Conservation (phyloP, 2,888 invertebrate genomes). For the Stenodera caucasica region DNA sequence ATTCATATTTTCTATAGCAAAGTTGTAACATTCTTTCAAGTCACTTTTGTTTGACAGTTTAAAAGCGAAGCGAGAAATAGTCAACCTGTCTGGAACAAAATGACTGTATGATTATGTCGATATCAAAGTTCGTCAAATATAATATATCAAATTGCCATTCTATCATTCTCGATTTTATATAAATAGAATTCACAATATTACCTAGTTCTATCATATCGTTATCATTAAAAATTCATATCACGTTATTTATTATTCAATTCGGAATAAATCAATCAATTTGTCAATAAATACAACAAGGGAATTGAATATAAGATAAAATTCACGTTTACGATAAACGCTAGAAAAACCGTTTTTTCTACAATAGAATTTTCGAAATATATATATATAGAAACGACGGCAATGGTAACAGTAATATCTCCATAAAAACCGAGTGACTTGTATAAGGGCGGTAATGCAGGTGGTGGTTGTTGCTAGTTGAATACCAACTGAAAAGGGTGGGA, state of each 20-base stretch:
- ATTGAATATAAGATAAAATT: background rate
- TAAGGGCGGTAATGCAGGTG: slow-evolving; percentile 4
- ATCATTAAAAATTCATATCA: background rate
- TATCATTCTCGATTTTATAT: background rate
- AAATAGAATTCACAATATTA: too few species aligned
- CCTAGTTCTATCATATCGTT: too few species aligned
- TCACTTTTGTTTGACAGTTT: slow-evolving; percentile 6
- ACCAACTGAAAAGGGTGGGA: too few species aligned
- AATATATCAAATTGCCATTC: slow-evolving; percentile 1
- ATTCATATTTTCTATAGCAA: background rate
- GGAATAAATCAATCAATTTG: slow-evolving; percentile 2
- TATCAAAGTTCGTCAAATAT: background rate
- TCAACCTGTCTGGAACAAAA: background rate
- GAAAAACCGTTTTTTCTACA: background rate
- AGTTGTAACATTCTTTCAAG: background rate
- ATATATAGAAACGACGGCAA: background rate
- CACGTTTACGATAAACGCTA: background rate
- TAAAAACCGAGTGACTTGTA: slow-evolving; percentile 5
- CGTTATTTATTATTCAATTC: background rate
- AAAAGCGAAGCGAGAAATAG: slow-evolving; percentile 5
- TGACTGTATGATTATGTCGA: background rate
- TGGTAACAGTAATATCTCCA: slow-evolving; percentile 6
- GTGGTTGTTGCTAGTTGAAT: background rate
- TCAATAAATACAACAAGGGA: background rate
- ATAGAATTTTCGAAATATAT: slow-evolving; percentile 1